Base-by-base conservation (phyloP, 2,113 vertebrate species). In the Dissostichus mawsoni region DNA sequence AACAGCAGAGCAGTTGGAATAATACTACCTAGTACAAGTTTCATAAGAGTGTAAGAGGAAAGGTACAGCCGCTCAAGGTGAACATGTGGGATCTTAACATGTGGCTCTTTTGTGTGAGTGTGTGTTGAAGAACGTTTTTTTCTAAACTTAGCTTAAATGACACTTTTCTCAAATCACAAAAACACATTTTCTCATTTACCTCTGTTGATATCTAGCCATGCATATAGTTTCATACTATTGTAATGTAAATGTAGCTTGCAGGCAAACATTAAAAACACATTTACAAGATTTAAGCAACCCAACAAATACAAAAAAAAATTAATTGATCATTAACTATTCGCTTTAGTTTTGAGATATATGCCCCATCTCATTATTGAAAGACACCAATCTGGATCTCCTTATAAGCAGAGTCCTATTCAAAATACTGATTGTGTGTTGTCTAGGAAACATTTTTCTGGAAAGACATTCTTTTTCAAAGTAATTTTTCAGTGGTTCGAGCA, bases 1-100 rank as follows among this genome's bases (percentile, higher is more conserved):
- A 92, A 90, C 81, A 92, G 65, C 25, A n/a, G 80, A 78, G 83
- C 74, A 86, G 80, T 91, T 88, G 78, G 79, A 91, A 88, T 89
- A 88, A 84, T 84, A 89, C 78, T 48, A 18, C 45, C 63, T 58
- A 70, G 84, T 67, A 72, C 72, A 84, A 69, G 81, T 90, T 89
- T 80, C 67, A 84, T 76, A 85, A 85, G 58, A 77, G 76, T 76
- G 81, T 57, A 71, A 78, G 74, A 47, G 68, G 59, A 74, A 85
- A 77, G 66, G 77, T 72, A 68, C 45, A 80, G 56, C 47, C 36
- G 41, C 80, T 77, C 68, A 74, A 84, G 55, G 75, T 79, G 69
- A 78, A 85, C 76, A 77, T 86, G 73, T 78, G 72, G 72, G 59
- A 68, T 82, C 56, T 64, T 58, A 69, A 80, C 73, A 81, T 84